These are phyloP conservation scores for Aromia moschata DNA, from an alignment of 2,888 invertebrate genomes.

Conservation along the genomic window DNA sequence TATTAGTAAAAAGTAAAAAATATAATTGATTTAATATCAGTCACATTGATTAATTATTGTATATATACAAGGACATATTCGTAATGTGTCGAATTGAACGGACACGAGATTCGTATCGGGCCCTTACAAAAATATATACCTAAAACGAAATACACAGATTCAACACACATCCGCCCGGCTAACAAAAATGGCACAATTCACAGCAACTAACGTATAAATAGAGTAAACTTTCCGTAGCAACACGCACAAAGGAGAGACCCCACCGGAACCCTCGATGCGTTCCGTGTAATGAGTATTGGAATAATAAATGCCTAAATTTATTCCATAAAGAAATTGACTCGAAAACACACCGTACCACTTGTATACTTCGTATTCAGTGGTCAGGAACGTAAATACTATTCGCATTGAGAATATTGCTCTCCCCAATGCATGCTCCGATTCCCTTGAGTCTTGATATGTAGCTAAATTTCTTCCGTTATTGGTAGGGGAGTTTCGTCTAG, in stretches of 20 bases:
- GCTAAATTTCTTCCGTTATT: constrained; percentile 55
- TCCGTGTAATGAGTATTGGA: no score
- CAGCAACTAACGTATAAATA: constrained; percentile 55
- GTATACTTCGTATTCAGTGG: no score
- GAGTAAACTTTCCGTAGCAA: constrained; percentile 28
- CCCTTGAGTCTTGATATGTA: constrained; percentile 44
- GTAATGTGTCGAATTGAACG: constrained; percentile 30
- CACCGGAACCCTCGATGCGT: no score
- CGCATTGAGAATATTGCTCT: not conserved
- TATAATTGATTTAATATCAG: constrained; percentile 47
- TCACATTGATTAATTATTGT: constrained; percentile 44
- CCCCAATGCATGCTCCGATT: no score
- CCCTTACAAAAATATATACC: constrained; percentile 35
- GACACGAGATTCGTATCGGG: constrained; percentile 26
- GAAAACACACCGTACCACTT: no score
- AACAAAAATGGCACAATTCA: constrained; percentile 62
- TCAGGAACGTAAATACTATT: not conserved
- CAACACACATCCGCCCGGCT: constrained; percentile 34
- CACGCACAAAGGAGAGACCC: constrained; percentile 22
- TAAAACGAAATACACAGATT: constrained; percentile 31
- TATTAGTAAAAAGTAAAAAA: constrained; percentile 39
- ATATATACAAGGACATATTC: constrained; percentile 47
- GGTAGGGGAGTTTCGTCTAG: constrained; percentile 63
- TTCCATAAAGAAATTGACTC: no score
- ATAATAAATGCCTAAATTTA: no score